Percentiles rank a stretch among this genome's conserved stretches.
Evolutionary conservation across 1,140 invertebrate species (phyloP).

Genomic region (Phortica variegata): DNA sequence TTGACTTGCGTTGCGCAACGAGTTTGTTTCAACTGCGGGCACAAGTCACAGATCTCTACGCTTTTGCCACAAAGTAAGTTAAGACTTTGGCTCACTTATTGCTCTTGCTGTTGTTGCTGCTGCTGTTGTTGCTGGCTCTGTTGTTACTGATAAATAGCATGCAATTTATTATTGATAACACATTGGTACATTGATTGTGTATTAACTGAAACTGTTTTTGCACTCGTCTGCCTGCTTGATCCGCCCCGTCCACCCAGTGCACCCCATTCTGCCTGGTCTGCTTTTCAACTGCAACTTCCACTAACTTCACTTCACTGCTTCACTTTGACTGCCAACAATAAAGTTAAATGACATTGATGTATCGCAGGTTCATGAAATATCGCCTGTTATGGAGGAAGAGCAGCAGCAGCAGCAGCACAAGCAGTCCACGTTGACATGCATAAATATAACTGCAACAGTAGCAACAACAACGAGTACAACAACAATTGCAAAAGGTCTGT

Average conservation of each 20-base stretch:
- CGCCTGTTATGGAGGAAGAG: slow-evolving; percentile 35
- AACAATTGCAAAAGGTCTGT: slow-evolving; percentile 3
- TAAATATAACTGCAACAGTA: slow-evolving; percentile 30
- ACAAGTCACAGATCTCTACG: no score
- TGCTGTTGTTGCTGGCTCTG: slow-evolving; percentile 17
- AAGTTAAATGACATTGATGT: slow-evolving; percentile 55
- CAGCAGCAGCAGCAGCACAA: slow-evolving; percentile 12
- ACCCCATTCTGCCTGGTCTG: no score
- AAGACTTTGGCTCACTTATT: slow-evolving; percentile 29
- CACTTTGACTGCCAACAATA: no score
- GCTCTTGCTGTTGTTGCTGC: slow-evolving; percentile 4
- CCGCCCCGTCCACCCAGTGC: no score
- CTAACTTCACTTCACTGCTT: no score
- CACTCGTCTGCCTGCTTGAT: no score
- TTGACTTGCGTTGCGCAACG: slow-evolving; percentile 40
- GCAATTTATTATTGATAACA: slow-evolving; percentile 55
- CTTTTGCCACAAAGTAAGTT: slow-evolving; percentile 29
- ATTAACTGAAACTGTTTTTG: slow-evolving; percentile 55
- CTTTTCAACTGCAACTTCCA: no score
- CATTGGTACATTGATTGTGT: slow-evolving; percentile 55
- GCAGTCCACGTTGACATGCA: slow-evolving; percentile 31
- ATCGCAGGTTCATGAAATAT: slow-evolving; percentile 53
- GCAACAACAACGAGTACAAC: slow-evolving; percentile 9
- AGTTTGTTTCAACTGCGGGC: no score
- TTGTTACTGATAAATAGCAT: slow-evolving; percentile 44